Percentiles rank a stretch among this genome's conserved stretches.
phyloP scores from a whole-genome alignment of 2,888 invertebrate genomes.

The Rhopalosiphum nymphaeae region DNA sequence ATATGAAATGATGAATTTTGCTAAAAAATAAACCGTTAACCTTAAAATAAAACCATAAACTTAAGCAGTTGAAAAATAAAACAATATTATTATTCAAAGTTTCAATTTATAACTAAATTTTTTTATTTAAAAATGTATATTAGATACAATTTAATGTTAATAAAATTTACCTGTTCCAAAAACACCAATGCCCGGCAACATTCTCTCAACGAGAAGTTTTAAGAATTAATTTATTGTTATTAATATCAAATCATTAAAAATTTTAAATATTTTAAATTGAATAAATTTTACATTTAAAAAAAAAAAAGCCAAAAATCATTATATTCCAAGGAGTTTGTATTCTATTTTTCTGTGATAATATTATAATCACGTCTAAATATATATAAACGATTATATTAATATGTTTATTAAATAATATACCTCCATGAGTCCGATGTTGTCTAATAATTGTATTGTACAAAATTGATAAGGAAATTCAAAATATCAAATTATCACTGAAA shows the following conservation, averaged over 20 bases:
- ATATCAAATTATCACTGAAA: neutral
- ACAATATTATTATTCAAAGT: neutral
- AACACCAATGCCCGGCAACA: conserved; percentile 94
- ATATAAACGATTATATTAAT: neutral
- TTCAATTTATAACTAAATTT: neutral
- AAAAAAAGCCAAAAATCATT: neutral
- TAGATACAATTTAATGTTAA: neutral
- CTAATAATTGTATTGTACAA: neutral
- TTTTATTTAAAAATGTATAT: neutral
- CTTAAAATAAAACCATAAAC: neutral
- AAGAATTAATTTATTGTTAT: neutral
- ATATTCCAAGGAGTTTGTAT: conserved; percentile 1
- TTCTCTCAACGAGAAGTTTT: conserved; percentile 69
- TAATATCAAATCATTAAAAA: conserved; percentile 4
- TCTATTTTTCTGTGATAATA: conserved; percentile 2
- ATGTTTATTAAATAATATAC: neutral
- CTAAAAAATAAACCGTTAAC: neutral
- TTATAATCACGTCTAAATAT: neutral
- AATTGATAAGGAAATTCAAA: neutral
- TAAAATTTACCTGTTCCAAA: conserved; percentile 75
- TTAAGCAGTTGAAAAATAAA: neutral
- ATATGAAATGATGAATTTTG: neutral
- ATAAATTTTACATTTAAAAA: neutral
- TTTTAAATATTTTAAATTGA: neutral
- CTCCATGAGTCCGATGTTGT: neutral